These are phyloP conservation scores for Diploptera punctata DNA, from an alignment of 2,888 invertebrate genomes.

Conservation along the genomic window DNA sequence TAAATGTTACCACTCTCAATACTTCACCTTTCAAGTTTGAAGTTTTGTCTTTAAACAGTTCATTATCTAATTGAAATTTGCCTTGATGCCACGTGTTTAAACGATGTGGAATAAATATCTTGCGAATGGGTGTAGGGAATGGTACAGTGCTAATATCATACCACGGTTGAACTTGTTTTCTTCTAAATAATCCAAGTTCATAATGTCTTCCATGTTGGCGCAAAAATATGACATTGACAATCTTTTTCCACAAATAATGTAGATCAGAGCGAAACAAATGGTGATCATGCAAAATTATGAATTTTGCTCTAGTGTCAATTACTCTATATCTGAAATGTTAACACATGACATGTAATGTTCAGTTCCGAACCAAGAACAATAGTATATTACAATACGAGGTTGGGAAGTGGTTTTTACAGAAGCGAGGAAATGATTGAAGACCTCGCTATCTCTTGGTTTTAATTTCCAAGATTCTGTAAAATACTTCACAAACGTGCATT, in stretches of 20 bases:
- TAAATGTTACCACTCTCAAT: conserved; percentile 68
- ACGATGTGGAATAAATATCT: conserved; percentile 65
- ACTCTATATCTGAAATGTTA: conserved; percentile 64
- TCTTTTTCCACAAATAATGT: conserved; percentile 77
- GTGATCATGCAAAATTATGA: conserved; percentile 72
- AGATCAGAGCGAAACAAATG: conserved; percentile 69
- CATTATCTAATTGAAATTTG: conserved; percentile 60
- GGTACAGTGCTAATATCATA: conserved; percentile 76
- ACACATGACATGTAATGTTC: neutral
- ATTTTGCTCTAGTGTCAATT: conserved; percentile 73
- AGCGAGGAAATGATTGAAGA: no score
- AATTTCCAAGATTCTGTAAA: no score
- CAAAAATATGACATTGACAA: conserved; percentile 77
- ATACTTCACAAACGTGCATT: no score
- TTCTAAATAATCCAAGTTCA: neutral
- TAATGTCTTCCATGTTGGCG: conserved; percentile 59
- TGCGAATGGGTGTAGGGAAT: conserved; percentile 68
- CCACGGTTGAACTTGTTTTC: conserved; percentile 55
- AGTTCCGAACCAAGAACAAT: no score
- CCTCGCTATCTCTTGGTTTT: no score
- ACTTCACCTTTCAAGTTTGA: conserved; percentile 64
- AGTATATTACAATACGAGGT: no score
- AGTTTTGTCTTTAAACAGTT: conserved; percentile 65
- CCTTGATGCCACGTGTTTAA: conserved; percentile 72
- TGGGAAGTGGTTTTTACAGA: no score